Conservation (phyloP, 2,888 invertebrate species). For the Drosophila leonis region DNA sequence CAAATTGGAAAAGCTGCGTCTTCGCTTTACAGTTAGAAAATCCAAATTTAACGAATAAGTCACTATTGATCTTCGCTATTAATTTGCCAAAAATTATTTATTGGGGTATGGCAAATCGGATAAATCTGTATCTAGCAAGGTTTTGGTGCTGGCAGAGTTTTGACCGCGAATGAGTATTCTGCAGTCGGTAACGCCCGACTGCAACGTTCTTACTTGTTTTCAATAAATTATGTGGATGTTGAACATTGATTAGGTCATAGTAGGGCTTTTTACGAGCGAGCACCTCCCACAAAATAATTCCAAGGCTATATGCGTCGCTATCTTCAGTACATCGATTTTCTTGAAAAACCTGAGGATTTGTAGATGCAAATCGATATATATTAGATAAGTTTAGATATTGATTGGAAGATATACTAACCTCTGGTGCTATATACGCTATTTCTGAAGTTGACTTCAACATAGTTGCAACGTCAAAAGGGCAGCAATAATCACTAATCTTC, state of each 20-base stretch:
- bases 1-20: too few relatives aligned
- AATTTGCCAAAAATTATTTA: too few relatives aligned
- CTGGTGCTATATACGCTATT: slow-evolving; percentile 13
- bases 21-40: too few relatives aligned
- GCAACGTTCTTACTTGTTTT: too few relatives aligned
- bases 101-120: too few relatives aligned
- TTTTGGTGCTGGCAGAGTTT: too few relatives aligned
- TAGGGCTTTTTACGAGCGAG: slow-evolving; percentile 4
- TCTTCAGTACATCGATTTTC: neutral
- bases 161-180: too few relatives aligned
- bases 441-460: neutral
- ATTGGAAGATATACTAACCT: slow-evolving; percentile 8
- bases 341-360: neutral
- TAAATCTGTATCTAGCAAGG: too few relatives aligned
- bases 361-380: too few relatives aligned
- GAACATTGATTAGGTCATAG: neutral
- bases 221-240: neutral
- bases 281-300: slow-evolving; percentile 20
- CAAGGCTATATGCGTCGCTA: slow-evolving; percentile 9
- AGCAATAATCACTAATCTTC: slow-evolving; percentile 9
- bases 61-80: too few relatives aligned
- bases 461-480: neutral
- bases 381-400: neutral
- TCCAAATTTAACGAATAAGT: too few relatives aligned
- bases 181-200: too few relatives aligned